Evolutionary conservation across 2,888 invertebrate species (phyloP).

Genomic region (Caenorhabditis plicata): DNA sequence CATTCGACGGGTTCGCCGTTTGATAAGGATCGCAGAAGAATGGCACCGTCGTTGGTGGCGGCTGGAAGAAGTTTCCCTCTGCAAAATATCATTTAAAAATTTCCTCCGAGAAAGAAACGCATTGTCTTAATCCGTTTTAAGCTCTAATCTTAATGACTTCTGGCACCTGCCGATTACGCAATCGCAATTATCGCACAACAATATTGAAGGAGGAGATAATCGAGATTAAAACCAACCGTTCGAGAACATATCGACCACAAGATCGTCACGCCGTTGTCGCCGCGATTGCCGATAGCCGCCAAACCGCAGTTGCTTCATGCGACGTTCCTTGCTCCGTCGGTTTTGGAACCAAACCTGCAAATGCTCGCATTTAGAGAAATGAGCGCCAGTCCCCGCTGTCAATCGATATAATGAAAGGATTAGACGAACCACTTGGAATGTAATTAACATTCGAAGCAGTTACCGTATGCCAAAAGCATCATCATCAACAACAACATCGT

Average conservation of each 20-base stretch:
- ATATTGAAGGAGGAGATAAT: no score
- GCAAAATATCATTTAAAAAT: no score
- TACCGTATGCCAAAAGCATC: neutral
- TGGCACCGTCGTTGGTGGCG: conserved; percentile 20
- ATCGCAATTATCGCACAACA: no score
- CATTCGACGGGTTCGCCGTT: conserved; percentile 13
- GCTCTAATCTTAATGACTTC: neutral
- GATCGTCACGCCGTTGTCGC: conserved; percentile 47
- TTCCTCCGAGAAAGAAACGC: no score
- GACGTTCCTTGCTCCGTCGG: conserved; percentile 92
- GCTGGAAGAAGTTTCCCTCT: conserved; percentile 19
- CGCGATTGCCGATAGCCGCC: conserved; percentile 55
- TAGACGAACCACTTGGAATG: neutral
- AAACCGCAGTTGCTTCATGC: conserved; percentile 88
- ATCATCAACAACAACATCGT: no score
- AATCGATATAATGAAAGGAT: neutral
- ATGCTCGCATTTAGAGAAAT: neutral
- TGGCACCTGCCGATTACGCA: neutral
- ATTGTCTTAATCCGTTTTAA: neutral
- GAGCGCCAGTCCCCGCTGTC: no score
- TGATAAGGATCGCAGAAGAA: conserved; percentile 46
- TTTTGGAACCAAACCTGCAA: conserved; percentile 99
- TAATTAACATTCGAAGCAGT: neutral
- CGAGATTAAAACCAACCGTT: conserved; percentile 27
- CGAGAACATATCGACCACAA: conserved; percentile 40